These are phyloP conservation scores for Aphidoletes aphidimyza DNA, from an alignment of 2,888 invertebrate genomes.

Conservation along the genomic window DNA sequence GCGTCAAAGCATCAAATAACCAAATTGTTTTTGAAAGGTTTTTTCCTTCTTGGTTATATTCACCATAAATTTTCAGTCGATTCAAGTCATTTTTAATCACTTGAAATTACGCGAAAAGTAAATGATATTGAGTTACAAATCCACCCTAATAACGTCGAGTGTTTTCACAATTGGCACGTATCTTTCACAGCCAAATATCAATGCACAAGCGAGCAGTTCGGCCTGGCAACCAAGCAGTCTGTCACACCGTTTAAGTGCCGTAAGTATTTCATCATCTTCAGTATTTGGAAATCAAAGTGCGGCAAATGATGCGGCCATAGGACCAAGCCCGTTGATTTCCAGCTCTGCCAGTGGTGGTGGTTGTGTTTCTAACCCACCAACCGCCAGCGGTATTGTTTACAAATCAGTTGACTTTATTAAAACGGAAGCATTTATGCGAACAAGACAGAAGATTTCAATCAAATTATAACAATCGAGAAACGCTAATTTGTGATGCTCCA, in stretches of 20 bases:
- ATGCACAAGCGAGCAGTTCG: slow-evolving; percentile 58
- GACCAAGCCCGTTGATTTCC: slow-evolving; percentile 61
- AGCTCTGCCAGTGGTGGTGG: slow-evolving; percentile 61
- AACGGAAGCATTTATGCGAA: slow-evolving; percentile 91
- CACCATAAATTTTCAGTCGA: too few relatives aligned
- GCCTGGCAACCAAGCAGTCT: slow-evolving; percentile 55
- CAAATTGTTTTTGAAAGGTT: too few relatives aligned
- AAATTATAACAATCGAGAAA: slow-evolving; percentile 64
- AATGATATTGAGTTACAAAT: too few relatives aligned
- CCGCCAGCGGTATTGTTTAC: slow-evolving; percentile 74
- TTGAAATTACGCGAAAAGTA: too few relatives aligned
- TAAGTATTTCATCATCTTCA: slow-evolving; percentile 40
- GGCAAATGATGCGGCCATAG: slow-evolving; percentile 60
- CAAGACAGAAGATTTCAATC: slow-evolving; percentile 80
- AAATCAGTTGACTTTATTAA: slow-evolving; percentile 94
- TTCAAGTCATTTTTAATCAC: too few relatives aligned
- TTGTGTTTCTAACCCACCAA: slow-evolving; percentile 63
- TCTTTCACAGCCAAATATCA: too few relatives aligned
- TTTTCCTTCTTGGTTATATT: too few relatives aligned
- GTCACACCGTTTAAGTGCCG: neutral
- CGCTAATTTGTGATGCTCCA: slow-evolving; percentile 62
- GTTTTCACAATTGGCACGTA: too few relatives aligned
- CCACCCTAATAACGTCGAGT: too few relatives aligned
- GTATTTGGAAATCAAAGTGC: neutral
- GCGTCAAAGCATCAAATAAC: too few relatives aligned